Base-by-base conservation (phyloP, 2,797 vertebrate genomes). In the Ambastaia sidthimunki region DNA sequence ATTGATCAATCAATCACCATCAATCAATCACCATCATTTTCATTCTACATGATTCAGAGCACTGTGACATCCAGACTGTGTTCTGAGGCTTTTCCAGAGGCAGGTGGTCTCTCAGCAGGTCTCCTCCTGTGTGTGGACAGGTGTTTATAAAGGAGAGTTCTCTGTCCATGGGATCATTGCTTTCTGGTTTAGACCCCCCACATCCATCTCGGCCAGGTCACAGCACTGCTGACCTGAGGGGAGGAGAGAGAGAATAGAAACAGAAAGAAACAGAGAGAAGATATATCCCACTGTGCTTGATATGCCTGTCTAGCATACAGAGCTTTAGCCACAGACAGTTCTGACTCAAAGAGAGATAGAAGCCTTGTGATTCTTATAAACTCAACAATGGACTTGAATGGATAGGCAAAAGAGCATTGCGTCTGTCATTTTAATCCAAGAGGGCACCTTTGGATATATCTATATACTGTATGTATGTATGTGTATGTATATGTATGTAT, bases 41-140 rank as follows among this genome's bases (percentile, higher is more conserved):
- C 84, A 83, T 85, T 84, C 87, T 85, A 86, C 90, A 89, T 90
- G 91, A 92, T 91, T 90, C 91, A 93, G 90, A 91, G 90, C 89
- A 90, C 89, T 90, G 86, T 91, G 86, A 91, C 88, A 91, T 87
- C 88, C 86, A 84, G 68, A 65, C 68, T 71, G 28, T 62, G 47
- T 78, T 71, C 19, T 78, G 16, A 50, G 19, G 57, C 10, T 65
- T 78, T 65, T 31, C 68, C 44, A 54, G 59, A 41, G 76, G 47
- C 47, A 28, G 19, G 19, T 41, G 68, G 57, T 78, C 68, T 63
- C 15, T 48, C 59, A 19, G 19, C 28, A 62, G 41, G 59, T 68
- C 28, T 62, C 55, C 48, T 78, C 57, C 21, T 44, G 15, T 21
- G 18, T 59, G 75, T 69, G 75, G 65, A 69, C 66, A 77, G 54